A percentile compares a stretch with the other conserved stretches of the same genome.
Evolutionary conservation across 2,888 invertebrate species (phyloP).

Genomic region (Pammene aurita): DNA sequence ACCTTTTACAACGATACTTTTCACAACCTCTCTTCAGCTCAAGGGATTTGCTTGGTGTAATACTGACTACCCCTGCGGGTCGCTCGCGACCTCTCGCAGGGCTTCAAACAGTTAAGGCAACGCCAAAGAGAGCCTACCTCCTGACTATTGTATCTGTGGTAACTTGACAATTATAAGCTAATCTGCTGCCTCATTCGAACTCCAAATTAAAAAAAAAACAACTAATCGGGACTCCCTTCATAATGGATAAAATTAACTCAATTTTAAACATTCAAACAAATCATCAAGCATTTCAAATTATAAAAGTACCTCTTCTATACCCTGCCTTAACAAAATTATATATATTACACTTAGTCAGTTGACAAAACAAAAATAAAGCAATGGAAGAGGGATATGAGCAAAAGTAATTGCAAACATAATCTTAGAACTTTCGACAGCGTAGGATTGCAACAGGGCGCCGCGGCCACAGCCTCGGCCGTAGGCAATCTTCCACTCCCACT

Average conservation of each 20-base stretch:
- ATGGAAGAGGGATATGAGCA: constrained; percentile 80
- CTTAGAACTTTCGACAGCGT: constrained; percentile 69
- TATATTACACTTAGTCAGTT: constrained; percentile 74
- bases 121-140: constrained; percentile 79
- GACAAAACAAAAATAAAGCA: constrained; percentile 77
- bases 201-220: constrained; percentile 77
- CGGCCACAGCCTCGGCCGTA: constrained; percentile 33
- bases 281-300: constrained; percentile 74
- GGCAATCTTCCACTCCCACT: constrained; percentile 63
- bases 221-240: constrained; percentile 78
- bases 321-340: constrained; percentile 82
- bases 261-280: constrained; percentile 81
- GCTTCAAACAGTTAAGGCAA: constrained; percentile 57
- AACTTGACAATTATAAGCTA: constrained; percentile 78
- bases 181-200: constrained; percentile 79
- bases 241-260: constrained; percentile 82
- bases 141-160: constrained; percentile 79
- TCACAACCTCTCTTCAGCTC: constrained; percentile 80
- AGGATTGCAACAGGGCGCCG: constrained; percentile 56
- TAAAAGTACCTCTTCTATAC: constrained; percentile 82
- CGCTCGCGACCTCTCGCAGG: constrained; percentile 53
- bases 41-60: constrained; percentile 71
- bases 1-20: constrained; percentile 81
- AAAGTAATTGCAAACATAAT: constrained; percentile 76
- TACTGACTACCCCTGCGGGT: constrained; percentile 65